Percentiles rank a stretch among this genome's conserved stretches.
These are phyloP conservation scores for Meghimatium bilineatum DNA, from an alignment of 2,888 invertebrate species.

Conservation along the genomic window DNA sequence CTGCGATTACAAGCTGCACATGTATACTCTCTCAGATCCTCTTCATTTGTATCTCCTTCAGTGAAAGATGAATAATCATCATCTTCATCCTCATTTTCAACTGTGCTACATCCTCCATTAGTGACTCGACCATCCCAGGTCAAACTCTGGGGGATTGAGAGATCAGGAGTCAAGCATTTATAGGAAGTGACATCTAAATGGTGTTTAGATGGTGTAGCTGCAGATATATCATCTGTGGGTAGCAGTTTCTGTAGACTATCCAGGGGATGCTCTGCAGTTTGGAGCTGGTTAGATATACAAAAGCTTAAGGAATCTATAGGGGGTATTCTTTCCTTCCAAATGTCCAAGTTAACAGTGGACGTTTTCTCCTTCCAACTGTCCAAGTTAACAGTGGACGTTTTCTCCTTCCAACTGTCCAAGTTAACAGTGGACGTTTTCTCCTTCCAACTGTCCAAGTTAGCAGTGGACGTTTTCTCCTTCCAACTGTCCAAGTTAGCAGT, in stretches of 20 bases:
- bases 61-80: slow-evolving; percentile 54
- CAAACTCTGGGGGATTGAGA: slow-evolving; percentile 60
- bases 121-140: slow-evolving; percentile 54
- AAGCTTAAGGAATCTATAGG: slow-evolving; percentile 74
- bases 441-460: background rate
- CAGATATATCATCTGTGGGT: slow-evolving; percentile 83
- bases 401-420: background rate
- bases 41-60: slow-evolving; percentile 61
- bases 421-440: background rate
- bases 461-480: background rate
- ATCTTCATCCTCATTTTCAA: slow-evolving; percentile 51
- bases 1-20: slow-evolving; percentile 79
- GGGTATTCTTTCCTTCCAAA: slow-evolving; percentile 51
- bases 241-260: slow-evolving; percentile 96
- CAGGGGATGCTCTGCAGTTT: slow-evolving; percentile 86
- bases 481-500: background rate
- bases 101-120: slow-evolving; percentile 46
- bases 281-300: slow-evolving; percentile 74
- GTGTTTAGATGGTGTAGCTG: background rate
- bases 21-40: slow-evolving; percentile 64
- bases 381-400: background rate
- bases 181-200: slow-evolving; percentile 33
- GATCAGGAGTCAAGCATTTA: slow-evolving; percentile 51
- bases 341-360: no score
- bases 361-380: background rate